These are phyloP conservation scores for Aegotheles bennettii DNA, from an alignment of 2,113 vertebrate species.

Conservation along the genomic window DNA sequence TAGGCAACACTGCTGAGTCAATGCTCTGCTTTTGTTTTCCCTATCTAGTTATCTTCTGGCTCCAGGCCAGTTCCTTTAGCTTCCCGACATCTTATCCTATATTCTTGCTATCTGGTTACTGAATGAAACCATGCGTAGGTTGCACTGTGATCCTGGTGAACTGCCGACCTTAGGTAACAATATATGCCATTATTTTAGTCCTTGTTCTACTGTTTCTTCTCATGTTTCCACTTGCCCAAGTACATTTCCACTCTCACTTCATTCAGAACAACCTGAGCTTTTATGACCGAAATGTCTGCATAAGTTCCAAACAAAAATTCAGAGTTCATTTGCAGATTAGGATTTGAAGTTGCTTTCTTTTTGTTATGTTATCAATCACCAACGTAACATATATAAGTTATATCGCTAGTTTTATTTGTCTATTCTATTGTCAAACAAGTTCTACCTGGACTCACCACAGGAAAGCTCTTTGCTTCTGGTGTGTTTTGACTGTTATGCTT, in stretches of 20 bases:
- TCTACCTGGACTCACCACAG: background rate
- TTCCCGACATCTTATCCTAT: background rate
- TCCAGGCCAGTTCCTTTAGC: background rate
- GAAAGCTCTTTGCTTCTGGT: background rate
- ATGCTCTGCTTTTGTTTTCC: background rate
- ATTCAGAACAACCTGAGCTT: background rate
- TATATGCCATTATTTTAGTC: background rate
- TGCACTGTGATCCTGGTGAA: background rate
- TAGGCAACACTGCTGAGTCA: background rate
- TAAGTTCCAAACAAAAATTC: background rate
- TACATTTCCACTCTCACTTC: background rate
- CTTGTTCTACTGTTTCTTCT: background rate
- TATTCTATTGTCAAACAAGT: background rate
- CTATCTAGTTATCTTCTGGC: background rate
- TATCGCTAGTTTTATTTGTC: background rate
- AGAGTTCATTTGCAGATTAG: background rate
- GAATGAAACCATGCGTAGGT: background rate
- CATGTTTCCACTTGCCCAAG: background rate
- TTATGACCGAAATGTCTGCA: fast-evolving
- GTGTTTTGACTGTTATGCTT: background rate
- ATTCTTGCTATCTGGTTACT: background rate
- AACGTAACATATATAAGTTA: background rate
- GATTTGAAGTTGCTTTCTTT: background rate
- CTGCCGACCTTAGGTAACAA: background rate
- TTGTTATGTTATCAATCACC: background rate